A percentile compares a stretch with the other conserved stretches of the same genome.
phyloP scores from a whole-genome alignment of 2,113 vertebrate genomes.

The Calypte anna region DNA sequence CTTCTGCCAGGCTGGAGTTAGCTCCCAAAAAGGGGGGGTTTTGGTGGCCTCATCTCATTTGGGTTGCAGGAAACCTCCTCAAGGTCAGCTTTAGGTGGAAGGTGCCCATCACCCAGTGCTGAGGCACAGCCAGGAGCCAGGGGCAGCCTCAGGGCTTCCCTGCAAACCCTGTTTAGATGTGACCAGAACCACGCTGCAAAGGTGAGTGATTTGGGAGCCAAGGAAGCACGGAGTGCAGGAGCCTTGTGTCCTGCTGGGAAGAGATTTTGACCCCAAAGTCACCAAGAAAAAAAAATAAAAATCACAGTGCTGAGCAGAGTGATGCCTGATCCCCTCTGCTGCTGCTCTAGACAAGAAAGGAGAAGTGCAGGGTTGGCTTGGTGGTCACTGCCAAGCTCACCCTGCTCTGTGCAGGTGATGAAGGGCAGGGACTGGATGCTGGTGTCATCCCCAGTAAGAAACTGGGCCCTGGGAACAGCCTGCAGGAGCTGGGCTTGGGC shows the following conservation, averaged over 20 bases:
- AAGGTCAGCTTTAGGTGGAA: background rate
- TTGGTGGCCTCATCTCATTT: background rate
- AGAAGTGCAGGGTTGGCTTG: accelerated
- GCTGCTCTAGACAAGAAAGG: background rate
- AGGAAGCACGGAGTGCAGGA: accelerated
- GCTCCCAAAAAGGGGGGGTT: background rate
- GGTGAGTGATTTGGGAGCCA: accelerated
- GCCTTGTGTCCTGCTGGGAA: accelerated
- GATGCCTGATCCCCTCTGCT: background rate
- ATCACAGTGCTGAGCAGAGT: background rate
- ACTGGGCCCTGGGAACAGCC: background rate
- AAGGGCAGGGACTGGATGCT: background rate
- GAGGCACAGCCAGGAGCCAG: background rate
- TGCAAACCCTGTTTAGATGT: background rate
- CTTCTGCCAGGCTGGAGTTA: accelerated
- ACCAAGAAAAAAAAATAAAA: background rate
- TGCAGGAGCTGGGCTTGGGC: background rate
- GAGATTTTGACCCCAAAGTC: background rate
- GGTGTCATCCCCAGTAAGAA: background rate
- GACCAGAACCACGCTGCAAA: accelerated
- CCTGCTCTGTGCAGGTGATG: background rate
- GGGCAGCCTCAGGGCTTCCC: background rate
- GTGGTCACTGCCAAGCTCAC: accelerated
- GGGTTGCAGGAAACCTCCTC: accelerated
- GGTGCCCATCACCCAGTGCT: accelerated